phyloP scores from a whole-genome alignment of 2,888 invertebrate species.

The Drosophila demipolita region DNA sequence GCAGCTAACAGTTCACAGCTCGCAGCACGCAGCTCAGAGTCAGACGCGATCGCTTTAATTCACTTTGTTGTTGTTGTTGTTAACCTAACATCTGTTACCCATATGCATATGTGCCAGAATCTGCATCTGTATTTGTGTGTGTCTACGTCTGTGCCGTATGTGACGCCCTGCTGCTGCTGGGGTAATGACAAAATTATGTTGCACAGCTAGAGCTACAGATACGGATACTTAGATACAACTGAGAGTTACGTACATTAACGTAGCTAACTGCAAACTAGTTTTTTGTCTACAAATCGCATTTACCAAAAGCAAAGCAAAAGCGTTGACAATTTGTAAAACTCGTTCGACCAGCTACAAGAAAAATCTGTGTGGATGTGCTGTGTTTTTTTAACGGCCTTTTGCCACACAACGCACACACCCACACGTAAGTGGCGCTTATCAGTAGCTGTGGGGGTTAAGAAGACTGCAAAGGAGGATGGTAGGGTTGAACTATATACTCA shows the following conservation, averaged over 20 bases:
- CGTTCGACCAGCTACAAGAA: conserved; percentile 66
- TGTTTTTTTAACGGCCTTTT: conserved; percentile 26
- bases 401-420: conserved; percentile 15
- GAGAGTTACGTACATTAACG: conserved; percentile 30
- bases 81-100: conserved; percentile 74
- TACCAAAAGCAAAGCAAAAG: conserved; percentile 64
- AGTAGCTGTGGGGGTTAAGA: conserved; percentile 34
- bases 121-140: conserved; percentile 2
- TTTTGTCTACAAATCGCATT: conserved; percentile 66
- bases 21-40: conserved; percentile 27
- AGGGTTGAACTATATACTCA: conserved; percentile 21
- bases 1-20: neutral
- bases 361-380: conserved; percentile 9
- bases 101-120: conserved; percentile 56
- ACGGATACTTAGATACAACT: conserved; percentile 43
- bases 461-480: neutral
- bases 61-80: conserved; percentile 44
- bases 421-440: conserved; percentile 33
- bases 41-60: conserved; percentile 23
- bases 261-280: conserved; percentile 55
- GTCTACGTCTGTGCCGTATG: conserved; percentile 18
- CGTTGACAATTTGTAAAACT: conserved; percentile 78
- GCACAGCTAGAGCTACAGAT: conserved; percentile 58
- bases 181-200: conserved; percentile 79
- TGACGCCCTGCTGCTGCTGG: conserved; percentile 34